phyloP scores from a whole-genome alignment of 92 coral and sea anemone species.

The Blastomussa wellsi region DNA sequence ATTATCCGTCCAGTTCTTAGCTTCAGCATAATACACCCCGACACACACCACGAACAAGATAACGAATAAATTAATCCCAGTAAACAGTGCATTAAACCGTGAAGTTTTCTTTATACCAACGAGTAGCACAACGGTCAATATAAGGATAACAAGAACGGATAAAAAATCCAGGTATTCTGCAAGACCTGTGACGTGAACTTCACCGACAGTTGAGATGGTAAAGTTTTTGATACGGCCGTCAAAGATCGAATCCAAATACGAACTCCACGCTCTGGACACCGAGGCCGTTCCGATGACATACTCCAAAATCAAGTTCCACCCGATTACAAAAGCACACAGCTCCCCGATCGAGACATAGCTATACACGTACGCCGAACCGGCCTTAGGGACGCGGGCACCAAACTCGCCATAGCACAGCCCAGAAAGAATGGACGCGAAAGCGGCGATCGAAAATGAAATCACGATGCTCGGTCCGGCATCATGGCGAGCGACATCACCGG shows the following conservation, averaged over 20 bases:
- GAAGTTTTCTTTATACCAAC: slow-evolving; percentile 86
- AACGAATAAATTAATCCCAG: slow-evolving; percentile 67
- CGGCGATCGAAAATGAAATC: slow-evolving; percentile 81
- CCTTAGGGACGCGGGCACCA: slow-evolving; percentile 95
- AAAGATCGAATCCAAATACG: slow-evolving; percentile 79
- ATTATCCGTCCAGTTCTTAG: slow-evolving; percentile 75
- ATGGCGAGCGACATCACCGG: slow-evolving; percentile 83
- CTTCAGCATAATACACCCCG: slow-evolving; percentile 76
- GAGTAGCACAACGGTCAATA: slow-evolving; percentile 55
- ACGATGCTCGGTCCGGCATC: slow-evolving; percentile 86
- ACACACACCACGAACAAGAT: slow-evolving; percentile 66
- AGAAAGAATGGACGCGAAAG: slow-evolving; percentile 76
- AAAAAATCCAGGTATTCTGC: slow-evolving; percentile 82
- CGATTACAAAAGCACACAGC: slow-evolving; percentile 90
- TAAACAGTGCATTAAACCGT: slow-evolving; percentile 70
- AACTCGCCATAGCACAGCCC: slow-evolving; percentile 98
- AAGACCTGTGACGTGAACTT: slow-evolving; percentile 60
- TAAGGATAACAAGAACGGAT: slow-evolving; percentile 51
- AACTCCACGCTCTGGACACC: slow-evolving; percentile 87
- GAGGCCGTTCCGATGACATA: slow-evolving; percentile 92
- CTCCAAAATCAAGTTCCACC: slow-evolving; percentile 91
- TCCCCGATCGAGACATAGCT: slow-evolving; percentile 95
- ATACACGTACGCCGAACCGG: slow-evolving; percentile 94
- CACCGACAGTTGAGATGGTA: slow-evolving; percentile 64
- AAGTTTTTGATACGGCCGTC: slow-evolving; percentile 69